Evolutionary conservation across 2,797 vertebrate genomes (phyloP).

Genomic region (Hypotaenidia philippensis): DNA sequence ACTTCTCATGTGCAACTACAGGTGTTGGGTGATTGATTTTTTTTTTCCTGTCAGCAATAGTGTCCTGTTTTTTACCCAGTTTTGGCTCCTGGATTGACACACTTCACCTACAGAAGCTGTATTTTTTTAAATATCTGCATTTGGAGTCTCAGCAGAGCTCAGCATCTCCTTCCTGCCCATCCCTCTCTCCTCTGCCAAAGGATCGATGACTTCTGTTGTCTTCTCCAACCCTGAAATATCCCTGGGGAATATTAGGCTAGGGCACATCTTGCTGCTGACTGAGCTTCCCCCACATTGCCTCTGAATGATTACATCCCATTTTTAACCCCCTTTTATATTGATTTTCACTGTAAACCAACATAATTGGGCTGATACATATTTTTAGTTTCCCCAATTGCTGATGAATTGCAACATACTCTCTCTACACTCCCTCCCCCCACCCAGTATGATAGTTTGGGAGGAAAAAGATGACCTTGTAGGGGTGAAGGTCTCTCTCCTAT

Average conservation of each 20-base stretch:
- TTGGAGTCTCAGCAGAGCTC: not conserved
- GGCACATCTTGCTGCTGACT: not conserved
- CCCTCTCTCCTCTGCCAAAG: not conserved
- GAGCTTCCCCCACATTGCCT: not conserved
- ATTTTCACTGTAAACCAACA: conserved; percentile 14
- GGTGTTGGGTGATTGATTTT: not conserved
- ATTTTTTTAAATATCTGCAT: not conserved
- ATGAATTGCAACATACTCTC: not conserved
- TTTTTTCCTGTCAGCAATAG: not conserved
- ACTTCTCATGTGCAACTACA: not conserved
- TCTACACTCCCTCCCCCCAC: not conserved
- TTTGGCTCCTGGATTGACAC: not conserved
- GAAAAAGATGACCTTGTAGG: not conserved
- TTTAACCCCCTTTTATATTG: not conserved
- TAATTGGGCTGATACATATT: not conserved
- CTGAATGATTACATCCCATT: not conserved
- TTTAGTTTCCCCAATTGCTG: not conserved
- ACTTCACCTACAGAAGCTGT: not conserved
- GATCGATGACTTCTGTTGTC: not conserved
- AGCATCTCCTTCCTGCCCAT: not conserved
- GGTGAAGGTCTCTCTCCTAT: not conserved
- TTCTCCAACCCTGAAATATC: not conserved
- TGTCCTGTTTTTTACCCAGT: not conserved
- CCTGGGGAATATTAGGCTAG: not conserved
- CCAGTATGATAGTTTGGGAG: not conserved